Evolutionary conservation across 2,797 vertebrate species (phyloP).

Genomic region (Tympanoctomys barrerae): DNA sequence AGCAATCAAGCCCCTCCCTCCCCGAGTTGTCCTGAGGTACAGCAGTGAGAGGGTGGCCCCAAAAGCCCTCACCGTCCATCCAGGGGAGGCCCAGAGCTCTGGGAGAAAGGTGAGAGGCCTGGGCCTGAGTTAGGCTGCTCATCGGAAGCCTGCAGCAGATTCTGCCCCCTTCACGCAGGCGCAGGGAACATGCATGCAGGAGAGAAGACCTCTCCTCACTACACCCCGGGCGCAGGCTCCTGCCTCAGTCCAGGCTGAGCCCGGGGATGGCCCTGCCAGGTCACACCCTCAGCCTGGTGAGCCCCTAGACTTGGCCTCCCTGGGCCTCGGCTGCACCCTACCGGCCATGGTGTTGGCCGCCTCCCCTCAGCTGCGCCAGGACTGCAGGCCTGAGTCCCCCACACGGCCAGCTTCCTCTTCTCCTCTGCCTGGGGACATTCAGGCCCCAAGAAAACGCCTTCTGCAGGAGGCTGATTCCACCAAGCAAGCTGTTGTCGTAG

Average conservation of each 20-base stretch:
- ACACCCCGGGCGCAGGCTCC: neutral
- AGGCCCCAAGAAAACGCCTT: slow-evolving; percentile 26
- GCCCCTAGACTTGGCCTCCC: neutral
- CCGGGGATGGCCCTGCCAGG: neutral
- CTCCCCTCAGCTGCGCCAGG: no score
- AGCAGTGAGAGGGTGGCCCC: neutral
- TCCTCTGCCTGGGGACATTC: neutral
- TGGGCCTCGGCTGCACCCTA: neutral
- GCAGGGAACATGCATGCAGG: neutral
- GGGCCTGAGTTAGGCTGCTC: neutral
- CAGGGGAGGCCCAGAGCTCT: neutral
- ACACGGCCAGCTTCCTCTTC: neutral
- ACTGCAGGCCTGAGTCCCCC: neutral
- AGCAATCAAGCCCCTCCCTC: neutral
- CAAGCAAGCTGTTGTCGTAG: slow-evolving; percentile 64
- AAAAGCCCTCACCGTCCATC: neutral
- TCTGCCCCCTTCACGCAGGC: neutral
- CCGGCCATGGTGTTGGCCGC: no score
- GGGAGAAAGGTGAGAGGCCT: no score
- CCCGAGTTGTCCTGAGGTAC: neutral
- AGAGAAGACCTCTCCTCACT: neutral
- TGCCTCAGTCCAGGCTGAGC: neutral
- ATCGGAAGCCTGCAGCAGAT: neutral
- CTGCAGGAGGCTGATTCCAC: slow-evolving; percentile 41
- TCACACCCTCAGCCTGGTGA: neutral